Conservation (phyloP, 2,888 invertebrate species). For the Peribatodes rhomboidaria region DNA sequence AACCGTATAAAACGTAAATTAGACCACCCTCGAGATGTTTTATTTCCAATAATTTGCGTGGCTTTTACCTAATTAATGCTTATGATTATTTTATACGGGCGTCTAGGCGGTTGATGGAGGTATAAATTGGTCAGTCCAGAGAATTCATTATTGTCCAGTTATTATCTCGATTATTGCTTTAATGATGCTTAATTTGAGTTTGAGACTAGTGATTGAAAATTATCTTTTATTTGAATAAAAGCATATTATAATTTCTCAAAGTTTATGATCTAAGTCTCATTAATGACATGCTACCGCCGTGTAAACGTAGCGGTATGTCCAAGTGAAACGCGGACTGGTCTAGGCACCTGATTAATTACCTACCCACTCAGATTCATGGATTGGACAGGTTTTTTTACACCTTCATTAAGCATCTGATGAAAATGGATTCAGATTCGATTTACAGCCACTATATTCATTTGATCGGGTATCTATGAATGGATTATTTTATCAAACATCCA, state of each 20-base stretch:
- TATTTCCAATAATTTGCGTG: slow-evolving; percentile 55
- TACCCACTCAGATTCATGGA: slow-evolving; percentile 42
- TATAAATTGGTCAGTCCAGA: slow-evolving; percentile 58
- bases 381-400: slow-evolving; percentile 46
- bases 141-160: slow-evolving; percentile 57
- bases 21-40: slow-evolving; percentile 66
- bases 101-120: slow-evolving; percentile 55
- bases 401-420: slow-evolving; percentile 40
- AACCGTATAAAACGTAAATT: slow-evolving; percentile 52
- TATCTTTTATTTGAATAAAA: slow-evolving; percentile 33
- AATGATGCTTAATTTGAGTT: slow-evolving; percentile 71
- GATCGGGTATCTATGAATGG: slow-evolving; percentile 33
- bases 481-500: slow-evolving; percentile 36
- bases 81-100: slow-evolving; percentile 67
- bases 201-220: slow-evolving; percentile 43
- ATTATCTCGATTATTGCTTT: slow-evolving; percentile 66
- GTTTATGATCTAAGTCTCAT: slow-evolving; percentile 32
- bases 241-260: slow-evolving; percentile 28
- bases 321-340: slow-evolving; percentile 35
- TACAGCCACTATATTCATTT: slow-evolving; percentile 35
- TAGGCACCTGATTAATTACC: slow-evolving; percentile 47
- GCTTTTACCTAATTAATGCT: slow-evolving; percentile 63
- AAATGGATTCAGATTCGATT: slow-evolving; percentile 36
- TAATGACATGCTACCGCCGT: slow-evolving; percentile 35
- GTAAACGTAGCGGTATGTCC: slow-evolving; percentile 28